Conservation (phyloP, 1,140 invertebrate species). For the Anastrepha obliqua region DNA sequence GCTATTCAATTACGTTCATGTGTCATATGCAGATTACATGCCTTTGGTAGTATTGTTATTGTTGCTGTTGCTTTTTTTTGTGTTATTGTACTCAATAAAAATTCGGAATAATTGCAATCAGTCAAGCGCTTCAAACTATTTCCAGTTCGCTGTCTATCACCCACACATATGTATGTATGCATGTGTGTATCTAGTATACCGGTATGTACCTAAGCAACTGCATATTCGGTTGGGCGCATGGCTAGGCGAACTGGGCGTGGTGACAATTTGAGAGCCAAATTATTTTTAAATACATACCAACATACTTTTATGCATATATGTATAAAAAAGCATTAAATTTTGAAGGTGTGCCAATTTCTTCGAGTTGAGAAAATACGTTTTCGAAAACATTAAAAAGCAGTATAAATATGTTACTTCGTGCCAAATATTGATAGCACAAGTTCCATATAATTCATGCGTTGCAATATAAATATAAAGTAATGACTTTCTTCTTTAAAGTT, state of each 20-base stretch:
- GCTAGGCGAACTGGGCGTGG: neutral
- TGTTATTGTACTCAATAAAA: conserved; percentile 39
- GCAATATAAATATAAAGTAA: too few species aligned
- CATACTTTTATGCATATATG: neutral
- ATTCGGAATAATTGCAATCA: conserved; percentile 38
- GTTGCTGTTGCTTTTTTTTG: conserved; percentile 19
- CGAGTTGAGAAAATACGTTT: neutral
- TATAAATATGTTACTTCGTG: neutral
- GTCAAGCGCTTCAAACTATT: conserved; percentile 8
- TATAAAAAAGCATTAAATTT: neutral
- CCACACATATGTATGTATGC: conserved; percentile 32
- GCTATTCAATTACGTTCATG: neutral
- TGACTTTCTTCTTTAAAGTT: too few species aligned
- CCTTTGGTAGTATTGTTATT: neutral
- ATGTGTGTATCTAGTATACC: neutral
- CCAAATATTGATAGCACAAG: neutral
- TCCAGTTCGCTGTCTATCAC: conserved; percentile 50
- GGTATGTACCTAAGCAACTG: conserved; percentile 49
- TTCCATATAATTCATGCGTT: too few species aligned
- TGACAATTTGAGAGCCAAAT: neutral
- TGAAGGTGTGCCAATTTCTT: conserved; percentile 15
- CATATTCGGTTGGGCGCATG: conserved; percentile 1
- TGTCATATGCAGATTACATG: conserved; percentile 40
- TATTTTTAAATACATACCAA: neutral
- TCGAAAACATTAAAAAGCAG: neutral